Conservation (phyloP, 2,113 vertebrate genomes). For the Anhinga anhinga region DNA sequence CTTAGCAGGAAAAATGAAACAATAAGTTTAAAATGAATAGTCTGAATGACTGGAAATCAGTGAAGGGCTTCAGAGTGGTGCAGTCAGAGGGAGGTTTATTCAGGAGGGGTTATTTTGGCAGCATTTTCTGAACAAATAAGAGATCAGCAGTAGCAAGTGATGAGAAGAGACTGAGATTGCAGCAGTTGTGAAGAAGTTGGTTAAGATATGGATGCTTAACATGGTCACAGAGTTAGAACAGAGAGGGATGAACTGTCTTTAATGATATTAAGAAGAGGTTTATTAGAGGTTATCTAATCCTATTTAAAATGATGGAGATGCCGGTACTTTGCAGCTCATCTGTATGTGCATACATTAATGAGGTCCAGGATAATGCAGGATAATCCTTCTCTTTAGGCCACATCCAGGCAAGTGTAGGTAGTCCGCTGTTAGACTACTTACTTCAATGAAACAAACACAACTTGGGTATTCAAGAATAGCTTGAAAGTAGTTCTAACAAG, state of each 20-base stretch:
- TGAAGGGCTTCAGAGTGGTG: background rate
- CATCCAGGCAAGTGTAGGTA: background rate
- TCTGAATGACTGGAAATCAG: background rate
- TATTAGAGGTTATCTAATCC: background rate
- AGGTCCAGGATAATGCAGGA: background rate
- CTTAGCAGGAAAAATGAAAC: background rate
- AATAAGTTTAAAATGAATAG: background rate
- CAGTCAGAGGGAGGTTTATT: background rate
- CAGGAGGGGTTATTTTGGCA: background rate
- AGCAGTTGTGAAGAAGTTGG: background rate
- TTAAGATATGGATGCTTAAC: accelerated
- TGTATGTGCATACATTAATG: background rate
- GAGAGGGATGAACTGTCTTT: background rate
- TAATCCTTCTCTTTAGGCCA: background rate
- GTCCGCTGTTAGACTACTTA: background rate
- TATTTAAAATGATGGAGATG: background rate
- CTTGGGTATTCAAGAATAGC: background rate
- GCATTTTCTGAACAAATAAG: background rate
- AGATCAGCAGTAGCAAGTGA: background rate
- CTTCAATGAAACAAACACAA: background rate
- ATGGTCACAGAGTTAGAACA: background rate
- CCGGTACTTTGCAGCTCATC: background rate
- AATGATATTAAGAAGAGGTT: background rate
- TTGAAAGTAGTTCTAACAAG: background rate
- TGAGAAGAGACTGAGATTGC: background rate